Conservation (phyloP, 1,140 invertebrate species). For the Drosophila kikkawai region DNA sequence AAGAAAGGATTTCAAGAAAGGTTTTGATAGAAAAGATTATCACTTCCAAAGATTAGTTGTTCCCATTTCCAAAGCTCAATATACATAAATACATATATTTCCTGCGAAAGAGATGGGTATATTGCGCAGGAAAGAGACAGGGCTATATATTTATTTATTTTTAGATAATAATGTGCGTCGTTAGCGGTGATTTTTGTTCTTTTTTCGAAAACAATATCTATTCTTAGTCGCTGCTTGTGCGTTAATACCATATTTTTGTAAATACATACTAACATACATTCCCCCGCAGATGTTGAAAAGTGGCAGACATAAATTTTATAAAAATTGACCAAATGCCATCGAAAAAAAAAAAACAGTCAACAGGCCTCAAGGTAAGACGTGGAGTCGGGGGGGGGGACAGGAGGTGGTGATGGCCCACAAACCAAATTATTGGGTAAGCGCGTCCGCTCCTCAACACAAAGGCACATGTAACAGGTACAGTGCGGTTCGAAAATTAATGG, state of each 20-base stretch:
- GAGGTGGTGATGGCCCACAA: constrained; percentile 26
- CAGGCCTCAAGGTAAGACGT: constrained; percentile 27
- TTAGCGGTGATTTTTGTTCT: constrained; percentile 69
- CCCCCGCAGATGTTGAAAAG: constrained; percentile 6
- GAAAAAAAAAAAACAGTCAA: not conserved
- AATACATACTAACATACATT: constrained; percentile 75
- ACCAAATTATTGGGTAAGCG: constrained; percentile 40
- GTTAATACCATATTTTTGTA: constrained; percentile 81
- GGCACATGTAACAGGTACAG: constrained; percentile 12
- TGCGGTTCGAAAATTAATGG: constrained; percentile 2
- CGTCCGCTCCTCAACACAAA: not conserved
- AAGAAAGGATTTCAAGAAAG: not conserved
- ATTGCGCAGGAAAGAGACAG: constrained; percentile 5
- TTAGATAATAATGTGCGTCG: constrained; percentile 76
- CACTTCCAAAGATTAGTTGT: not conserved
- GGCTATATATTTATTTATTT: constrained; percentile 45
- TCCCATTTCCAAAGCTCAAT: constrained; percentile 9
- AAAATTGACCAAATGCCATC: constrained; percentile 67
- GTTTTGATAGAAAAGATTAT: not conserved
- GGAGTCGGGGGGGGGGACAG: constrained; percentile 13
- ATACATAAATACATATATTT: not conserved
- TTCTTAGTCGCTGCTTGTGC: constrained; percentile 72
- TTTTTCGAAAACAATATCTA: constrained; percentile 79
- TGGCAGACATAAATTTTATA: constrained; percentile 70
- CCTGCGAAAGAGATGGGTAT: not conserved